Base-by-base conservation (phyloP, 2,113 vertebrate genomes). In the Microcebus murinus region DNA sequence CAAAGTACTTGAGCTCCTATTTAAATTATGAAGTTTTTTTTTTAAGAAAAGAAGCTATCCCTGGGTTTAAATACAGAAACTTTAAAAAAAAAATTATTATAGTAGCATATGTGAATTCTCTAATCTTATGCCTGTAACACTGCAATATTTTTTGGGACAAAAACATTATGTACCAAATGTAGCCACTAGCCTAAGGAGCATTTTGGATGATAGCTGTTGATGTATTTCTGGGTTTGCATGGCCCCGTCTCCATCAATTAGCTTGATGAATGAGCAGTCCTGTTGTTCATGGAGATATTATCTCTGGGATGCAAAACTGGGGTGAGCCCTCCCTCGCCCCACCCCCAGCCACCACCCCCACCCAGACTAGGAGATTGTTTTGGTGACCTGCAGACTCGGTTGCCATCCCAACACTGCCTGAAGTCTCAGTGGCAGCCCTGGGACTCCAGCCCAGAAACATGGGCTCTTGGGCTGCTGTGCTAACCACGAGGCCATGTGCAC, bases 401-500 rank as follows among this genome's bases (percentile, higher is more conserved):
- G 93, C 55, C 55, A 71, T 95, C 94, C 89, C 76, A 95, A 25
- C 21, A 34, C 71, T 93, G 48, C 85, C 83, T 67, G 63, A 57
- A 87, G 74, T 67, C 21, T 89, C 76, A 91, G 45, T 36, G 29
- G 39, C 87, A 92, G 74, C 87, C 80, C 87, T 95, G 97, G 96
- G 97, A 82, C 48, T 50, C 13, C 1, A 15, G 96, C 97, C 97
- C 94, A 97, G 96, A 92, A 95, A 74, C 42, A 29, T 23, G 27
- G 84, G 65, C 76, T 73, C 73, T 65, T 15, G 36, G 85, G 80
- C 63, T 90, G 80, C 87, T 87, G 34, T 93, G 80, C 89, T 80
- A 94, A 95, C 91, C 95, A 74, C 86, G 87, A 87, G 96, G 94
- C 90, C 92, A 36, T 90, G 87, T 23, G 68, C 27, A 85, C 52